Evolutionary conservation across 2,888 invertebrate genomes (phyloP).

Genomic region (Tribolium freemani): DNA sequence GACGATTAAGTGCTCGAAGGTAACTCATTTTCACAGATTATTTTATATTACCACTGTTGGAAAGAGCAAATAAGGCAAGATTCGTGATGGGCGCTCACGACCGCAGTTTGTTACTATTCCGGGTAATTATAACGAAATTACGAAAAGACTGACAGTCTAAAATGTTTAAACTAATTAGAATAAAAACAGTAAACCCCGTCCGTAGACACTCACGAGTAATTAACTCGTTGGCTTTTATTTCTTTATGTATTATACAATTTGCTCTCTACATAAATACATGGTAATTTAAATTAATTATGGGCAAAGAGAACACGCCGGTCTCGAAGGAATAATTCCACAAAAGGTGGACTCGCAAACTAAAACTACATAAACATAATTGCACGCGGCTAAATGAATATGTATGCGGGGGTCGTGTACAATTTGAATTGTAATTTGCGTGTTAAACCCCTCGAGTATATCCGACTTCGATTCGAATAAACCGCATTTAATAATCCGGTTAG

Average conservation of each 20-base stretch:
- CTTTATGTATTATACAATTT: conserved; percentile 30
- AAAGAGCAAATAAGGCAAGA: conserved; percentile 1
- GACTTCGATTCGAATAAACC: conserved; percentile 25
- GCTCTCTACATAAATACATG: conserved; percentile 35
- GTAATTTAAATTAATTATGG: conserved; percentile 45
- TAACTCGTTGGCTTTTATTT: conserved; percentile 29
- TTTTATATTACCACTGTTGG: not conserved
- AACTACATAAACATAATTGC: conserved; percentile 44
- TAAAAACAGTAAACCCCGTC: conserved; percentile 21
- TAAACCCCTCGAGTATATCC: conserved; percentile 21
- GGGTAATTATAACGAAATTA: conserved; percentile 21
- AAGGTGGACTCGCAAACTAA: conserved; percentile 38
- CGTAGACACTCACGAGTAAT: conserved; percentile 27
- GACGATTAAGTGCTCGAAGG: conserved; percentile 24
- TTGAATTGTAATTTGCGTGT: conserved; percentile 41
- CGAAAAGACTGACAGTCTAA: conserved; percentile 9
- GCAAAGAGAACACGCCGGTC: conserved; percentile 33
- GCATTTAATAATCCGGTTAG: conserved; percentile 25
- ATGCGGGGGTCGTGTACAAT: conserved; percentile 29
- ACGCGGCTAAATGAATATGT: conserved; percentile 40
- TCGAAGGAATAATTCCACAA: conserved; percentile 40
- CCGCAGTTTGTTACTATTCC: not conserved
- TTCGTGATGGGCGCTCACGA: conserved; percentile 7
- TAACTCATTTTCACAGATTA: conserved; percentile 19
- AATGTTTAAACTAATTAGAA: conserved; percentile 10